These are phyloP conservation scores for Parotia lawesii DNA, from an alignment of 2,113 vertebrate species.

Conservation along the genomic window DNA sequence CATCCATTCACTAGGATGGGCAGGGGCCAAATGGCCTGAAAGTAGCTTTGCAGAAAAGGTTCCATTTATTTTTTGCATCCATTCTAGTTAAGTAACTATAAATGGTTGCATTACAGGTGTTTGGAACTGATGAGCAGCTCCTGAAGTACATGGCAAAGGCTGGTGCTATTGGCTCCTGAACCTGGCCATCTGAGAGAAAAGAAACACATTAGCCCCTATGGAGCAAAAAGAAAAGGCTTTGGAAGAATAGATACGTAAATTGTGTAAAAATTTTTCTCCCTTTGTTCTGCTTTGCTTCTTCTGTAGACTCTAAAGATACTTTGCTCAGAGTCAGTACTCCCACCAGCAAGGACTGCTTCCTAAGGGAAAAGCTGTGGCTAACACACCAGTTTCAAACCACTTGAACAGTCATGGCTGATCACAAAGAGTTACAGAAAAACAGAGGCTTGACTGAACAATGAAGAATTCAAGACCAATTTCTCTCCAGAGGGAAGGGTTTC, in stretches of 20 bases:
- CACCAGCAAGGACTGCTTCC: background rate
- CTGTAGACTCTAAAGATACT: background rate
- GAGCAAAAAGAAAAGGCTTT: background rate
- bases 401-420: background rate
- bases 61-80: background rate
- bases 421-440: background rate
- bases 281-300: background rate
- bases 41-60: background rate
- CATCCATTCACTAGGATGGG: accelerated
- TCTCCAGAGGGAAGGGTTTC: background rate
- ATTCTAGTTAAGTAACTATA: background rate
- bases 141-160: background rate
- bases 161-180: background rate
- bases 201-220: accelerated
- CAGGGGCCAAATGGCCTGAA: background rate
- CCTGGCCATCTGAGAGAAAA: background rate
- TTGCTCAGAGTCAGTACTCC: background rate
- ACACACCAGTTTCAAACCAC: background rate
- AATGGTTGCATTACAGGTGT: background rate
- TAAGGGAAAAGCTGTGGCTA: background rate
- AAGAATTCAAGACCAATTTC: background rate
- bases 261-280: background rate
- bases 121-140: background rate
- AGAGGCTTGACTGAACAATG: background rate
- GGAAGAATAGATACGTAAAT: background rate